phyloP scores from a whole-genome alignment of 2,797 vertebrate species.

The Gephyroberyx darwinii region DNA sequence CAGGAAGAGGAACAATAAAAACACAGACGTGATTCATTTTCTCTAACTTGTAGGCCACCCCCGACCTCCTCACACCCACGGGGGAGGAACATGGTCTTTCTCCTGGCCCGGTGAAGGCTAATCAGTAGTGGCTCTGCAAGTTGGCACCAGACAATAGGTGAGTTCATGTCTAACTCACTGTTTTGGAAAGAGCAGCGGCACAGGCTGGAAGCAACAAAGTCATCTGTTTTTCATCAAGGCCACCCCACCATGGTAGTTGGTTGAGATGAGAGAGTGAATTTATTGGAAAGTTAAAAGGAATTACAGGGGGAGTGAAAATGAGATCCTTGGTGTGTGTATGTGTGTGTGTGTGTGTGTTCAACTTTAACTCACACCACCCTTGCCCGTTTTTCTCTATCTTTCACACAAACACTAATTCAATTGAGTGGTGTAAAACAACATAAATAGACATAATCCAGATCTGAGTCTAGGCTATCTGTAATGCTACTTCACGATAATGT shows the following conservation, averaged over 20 bases:
- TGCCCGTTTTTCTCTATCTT: conserved; percentile 17
- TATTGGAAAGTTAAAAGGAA: conserved; percentile 66
- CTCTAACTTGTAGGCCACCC: neutral
- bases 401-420: neutral
- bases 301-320: conserved; percentile 66
- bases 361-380: neutral
- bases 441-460: neutral
- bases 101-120: conserved; percentile 26
- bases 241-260: conserved; percentile 35
- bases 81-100: conserved; percentile 11
- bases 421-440: neutral
- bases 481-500: neutral
- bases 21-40: neutral
- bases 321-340: conserved; percentile 28
- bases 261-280: conserved; percentile 63
- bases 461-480: neutral
- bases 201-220: conserved; percentile 58
- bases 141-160: conserved; percentile 64
- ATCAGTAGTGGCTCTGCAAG: conserved; percentile 41
- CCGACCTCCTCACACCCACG: neutral
- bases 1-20: conserved; percentile 1
- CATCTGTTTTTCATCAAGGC: conserved; percentile 75
- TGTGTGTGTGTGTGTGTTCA: conserved; percentile 10
- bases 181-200: conserved; percentile 51
- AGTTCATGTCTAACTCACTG: conserved; percentile 61